These are phyloP conservation scores for Serilophus lunatus DNA, from an alignment of 2,113 vertebrate species.

Conservation along the genomic window DNA sequence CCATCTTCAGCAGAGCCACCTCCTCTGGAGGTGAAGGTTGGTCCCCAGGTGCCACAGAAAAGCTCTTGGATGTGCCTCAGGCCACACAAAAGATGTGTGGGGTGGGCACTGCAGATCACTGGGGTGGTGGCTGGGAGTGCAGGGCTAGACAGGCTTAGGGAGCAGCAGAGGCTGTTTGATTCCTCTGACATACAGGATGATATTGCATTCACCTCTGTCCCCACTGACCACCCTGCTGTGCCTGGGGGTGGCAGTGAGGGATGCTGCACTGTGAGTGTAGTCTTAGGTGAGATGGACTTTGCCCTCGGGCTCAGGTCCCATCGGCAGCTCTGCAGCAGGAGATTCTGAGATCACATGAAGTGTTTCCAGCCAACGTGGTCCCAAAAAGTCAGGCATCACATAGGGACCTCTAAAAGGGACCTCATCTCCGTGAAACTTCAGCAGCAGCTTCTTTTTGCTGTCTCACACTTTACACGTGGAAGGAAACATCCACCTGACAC, in stretches of 20 bases:
- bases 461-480: not conserved
- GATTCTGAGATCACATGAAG: not conserved
- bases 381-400: not conserved
- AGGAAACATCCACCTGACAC: not conserved
- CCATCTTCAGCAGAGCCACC: not conserved
- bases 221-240: not conserved
- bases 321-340: not conserved
- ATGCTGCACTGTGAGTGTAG: fast-evolving
- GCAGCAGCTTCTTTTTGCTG: not conserved
- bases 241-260: fast-evolving
- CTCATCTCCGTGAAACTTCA: too few relatives aligned
- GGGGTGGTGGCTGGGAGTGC: fast-evolving
- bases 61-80: not conserved
- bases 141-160: not conserved
- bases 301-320: fast-evolving
- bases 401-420: not conserved
- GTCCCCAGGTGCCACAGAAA: not conserved
- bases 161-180: not conserved
- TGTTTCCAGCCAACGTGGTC: not conserved
- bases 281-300: not conserved
- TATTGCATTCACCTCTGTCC: not conserved
- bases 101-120: not conserved
- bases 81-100: fast-evolving
- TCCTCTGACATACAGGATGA: not conserved
- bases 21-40: not conserved